Percentiles rank a stretch among this genome's conserved stretches.
These are phyloP conservation scores for Eristalis tenax DNA, from an alignment of 2,888 invertebrate genomes.

Conservation along the genomic window DNA sequence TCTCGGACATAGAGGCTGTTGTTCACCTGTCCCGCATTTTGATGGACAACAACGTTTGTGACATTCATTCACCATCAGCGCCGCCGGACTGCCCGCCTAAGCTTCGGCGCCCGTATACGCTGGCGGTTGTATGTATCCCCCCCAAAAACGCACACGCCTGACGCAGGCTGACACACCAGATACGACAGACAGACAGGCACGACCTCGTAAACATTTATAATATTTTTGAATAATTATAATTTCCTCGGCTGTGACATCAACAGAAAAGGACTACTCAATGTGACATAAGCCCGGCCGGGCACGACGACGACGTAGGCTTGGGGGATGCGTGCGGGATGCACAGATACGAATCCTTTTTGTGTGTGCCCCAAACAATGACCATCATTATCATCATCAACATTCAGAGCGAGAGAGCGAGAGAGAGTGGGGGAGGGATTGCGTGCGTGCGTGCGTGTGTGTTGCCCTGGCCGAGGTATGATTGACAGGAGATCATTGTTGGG, in stretches of 20 bases:
- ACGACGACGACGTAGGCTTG: too few relatives aligned
- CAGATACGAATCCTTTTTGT: slow-evolving; percentile 58
- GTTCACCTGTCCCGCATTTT: slow-evolving; percentile 67
- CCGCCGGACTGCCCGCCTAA: slow-evolving; percentile 26
- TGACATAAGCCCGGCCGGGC: not conserved
- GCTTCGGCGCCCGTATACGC: slow-evolving; percentile 29
- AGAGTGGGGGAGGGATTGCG: not conserved
- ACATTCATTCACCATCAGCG: slow-evolving; percentile 23
- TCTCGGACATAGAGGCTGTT: slow-evolving; percentile 43
- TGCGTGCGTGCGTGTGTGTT: not conserved
- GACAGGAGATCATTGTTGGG: slow-evolving; percentile 71
- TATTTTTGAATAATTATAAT: slow-evolving; percentile 72
- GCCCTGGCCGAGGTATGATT: slow-evolving; percentile 35
- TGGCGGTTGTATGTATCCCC: not conserved
- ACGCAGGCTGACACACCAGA: not conserved
- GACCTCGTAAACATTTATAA: slow-evolving; percentile 65
- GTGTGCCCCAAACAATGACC: slow-evolving; percentile 54
- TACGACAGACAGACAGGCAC: not conserved
- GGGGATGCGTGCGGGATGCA: not conserved
- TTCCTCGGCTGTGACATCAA: slow-evolving; percentile 57
- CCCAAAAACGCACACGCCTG: not conserved
- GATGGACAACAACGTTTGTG: slow-evolving; percentile 64
- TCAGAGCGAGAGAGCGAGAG: not conserved
- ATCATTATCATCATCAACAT: slow-evolving; percentile 31
- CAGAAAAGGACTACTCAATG: slow-evolving; percentile 46